A percentile compares a stretch with the other conserved stretches of the same genome.
phyloP scores from a whole-genome alignment of 2,797 vertebrate species.

The Peromyscus eremicus region DNA sequence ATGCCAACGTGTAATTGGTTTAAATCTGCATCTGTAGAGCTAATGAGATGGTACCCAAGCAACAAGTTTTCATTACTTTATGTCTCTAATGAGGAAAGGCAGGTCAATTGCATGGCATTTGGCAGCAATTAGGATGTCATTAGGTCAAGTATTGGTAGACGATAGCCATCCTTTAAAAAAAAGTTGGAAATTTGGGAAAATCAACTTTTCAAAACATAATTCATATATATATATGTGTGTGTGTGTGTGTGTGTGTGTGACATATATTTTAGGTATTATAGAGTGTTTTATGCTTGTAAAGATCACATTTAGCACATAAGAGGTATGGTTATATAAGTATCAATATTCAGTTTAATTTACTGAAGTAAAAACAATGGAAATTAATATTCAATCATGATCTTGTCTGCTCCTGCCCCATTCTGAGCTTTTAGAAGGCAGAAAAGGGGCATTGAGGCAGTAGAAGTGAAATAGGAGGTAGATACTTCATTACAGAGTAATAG shows the following conservation, averaged over 20 bases:
- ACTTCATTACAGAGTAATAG: background rate
- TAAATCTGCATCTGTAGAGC: constrained; percentile 1
- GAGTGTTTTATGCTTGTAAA: constrained; percentile 76
- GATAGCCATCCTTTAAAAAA: constrained; percentile 41
- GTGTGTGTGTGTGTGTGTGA: background rate
- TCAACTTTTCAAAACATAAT: constrained; percentile 67
- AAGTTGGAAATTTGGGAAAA: constrained; percentile 42
- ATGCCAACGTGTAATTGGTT: constrained; percentile 76
- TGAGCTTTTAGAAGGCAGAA: constrained; percentile 13
- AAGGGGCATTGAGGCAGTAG: background rate
- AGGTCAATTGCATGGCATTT: rapidly evolving
- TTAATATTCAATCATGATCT: constrained; percentile 66
- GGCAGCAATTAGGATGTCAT: background rate
- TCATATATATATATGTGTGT: background rate
- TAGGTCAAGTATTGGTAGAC: constrained; percentile 9
- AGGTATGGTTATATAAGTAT: constrained; percentile 84
- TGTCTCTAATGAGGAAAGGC: background rate
- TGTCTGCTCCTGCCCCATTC: constrained; percentile 78
- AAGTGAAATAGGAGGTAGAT: background rate
- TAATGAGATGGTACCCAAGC: background rate
- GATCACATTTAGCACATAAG: constrained; percentile 78
- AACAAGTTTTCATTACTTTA: background rate
- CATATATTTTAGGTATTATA: background rate
- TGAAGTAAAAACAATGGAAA: constrained; percentile 69
- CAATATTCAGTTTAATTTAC: constrained; percentile 85